A percentile compares a stretch with the other conserved stretches of the same genome.
These are phyloP conservation scores for Drosophila cardini DNA, from an alignment of 1,140 invertebrate genomes.

Conservation along the genomic window DNA sequence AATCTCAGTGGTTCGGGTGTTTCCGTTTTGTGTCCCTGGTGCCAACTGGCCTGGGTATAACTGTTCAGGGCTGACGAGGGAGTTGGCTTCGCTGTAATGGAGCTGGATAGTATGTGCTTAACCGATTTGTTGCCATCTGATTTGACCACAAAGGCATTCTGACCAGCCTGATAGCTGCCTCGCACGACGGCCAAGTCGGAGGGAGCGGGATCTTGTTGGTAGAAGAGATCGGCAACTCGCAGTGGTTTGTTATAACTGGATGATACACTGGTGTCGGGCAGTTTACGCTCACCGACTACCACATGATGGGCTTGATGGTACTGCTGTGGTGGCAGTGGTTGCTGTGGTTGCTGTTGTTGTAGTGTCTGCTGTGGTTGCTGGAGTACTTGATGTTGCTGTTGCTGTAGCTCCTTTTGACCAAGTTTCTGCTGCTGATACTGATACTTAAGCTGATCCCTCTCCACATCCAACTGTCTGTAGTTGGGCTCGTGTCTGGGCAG, in stretches of 20 bases:
- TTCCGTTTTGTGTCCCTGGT: slow-evolving; percentile 45
- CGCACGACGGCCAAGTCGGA: slow-evolving; percentile 66
- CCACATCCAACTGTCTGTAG: slow-evolving; percentile 67
- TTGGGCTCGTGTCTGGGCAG: slow-evolving; percentile 74
- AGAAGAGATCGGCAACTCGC: slow-evolving; percentile 74
- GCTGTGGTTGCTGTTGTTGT: slow-evolving; percentile 32
- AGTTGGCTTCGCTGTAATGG: slow-evolving; percentile 43
- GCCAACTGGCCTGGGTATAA: slow-evolving; percentile 40
- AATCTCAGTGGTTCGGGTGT: slow-evolving; percentile 75
- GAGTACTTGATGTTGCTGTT: slow-evolving; percentile 24
- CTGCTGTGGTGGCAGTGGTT: slow-evolving; percentile 3
- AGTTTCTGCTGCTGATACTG: slow-evolving; percentile 30
- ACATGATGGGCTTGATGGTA: slow-evolving; percentile 19
- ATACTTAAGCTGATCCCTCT: slow-evolving; percentile 61
- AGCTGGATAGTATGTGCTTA: slow-evolving; percentile 68
- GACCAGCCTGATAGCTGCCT: slow-evolving; percentile 75
- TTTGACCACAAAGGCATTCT: slow-evolving; percentile 75
- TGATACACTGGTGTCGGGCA: slow-evolving; percentile 48
- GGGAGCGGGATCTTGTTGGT: slow-evolving; percentile 72
- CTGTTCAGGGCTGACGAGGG: slow-evolving; percentile 36
- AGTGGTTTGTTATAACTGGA: slow-evolving; percentile 69
- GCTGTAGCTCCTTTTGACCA: slow-evolving; percentile 31
- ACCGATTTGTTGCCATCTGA: slow-evolving; percentile 79
- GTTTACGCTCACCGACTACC: slow-evolving; percentile 3
- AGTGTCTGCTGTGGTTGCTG: slow-evolving; percentile 22